Conservation (phyloP, 2,113 vertebrate genomes). For the Heterocephalus glaber region DNA sequence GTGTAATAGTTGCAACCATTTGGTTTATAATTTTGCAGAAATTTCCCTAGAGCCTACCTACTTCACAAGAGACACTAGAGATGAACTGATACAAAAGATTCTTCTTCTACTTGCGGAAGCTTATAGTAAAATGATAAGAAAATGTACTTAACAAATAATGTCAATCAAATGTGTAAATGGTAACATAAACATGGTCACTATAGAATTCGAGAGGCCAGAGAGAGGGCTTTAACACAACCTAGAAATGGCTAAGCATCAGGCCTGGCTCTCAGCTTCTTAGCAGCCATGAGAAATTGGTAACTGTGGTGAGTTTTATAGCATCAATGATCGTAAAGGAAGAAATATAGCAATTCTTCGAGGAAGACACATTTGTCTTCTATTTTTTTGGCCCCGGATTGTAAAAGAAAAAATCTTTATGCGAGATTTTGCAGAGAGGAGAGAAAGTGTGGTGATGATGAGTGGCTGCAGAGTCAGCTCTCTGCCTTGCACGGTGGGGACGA, state of each 20-base stretch:
- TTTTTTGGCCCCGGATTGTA: neutral
- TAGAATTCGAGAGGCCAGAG: neutral
- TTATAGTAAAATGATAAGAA: constrained; percentile 13
- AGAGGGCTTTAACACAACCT: neutral
- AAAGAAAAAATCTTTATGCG: neutral
- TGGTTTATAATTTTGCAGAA: constrained; percentile 35
- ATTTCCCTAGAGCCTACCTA: neutral
- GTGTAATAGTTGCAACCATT: neutral
- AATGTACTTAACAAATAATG: constrained; percentile 1
- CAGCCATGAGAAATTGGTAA: neutral
- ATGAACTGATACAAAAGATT: constrained; percentile 23
- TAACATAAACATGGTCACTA: neutral
- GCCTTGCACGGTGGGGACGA: neutral
- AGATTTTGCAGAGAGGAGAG: constrained; percentile 6
- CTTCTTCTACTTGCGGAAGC: neutral
- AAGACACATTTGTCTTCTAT: neutral
- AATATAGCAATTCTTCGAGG: neutral
- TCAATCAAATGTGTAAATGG: neutral
- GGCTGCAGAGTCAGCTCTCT: neutral
- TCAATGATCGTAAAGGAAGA: constrained; percentile 18
- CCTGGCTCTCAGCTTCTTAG: neutral
- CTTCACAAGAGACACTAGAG: neutral
- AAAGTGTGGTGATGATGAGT: neutral
- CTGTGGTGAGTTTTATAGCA: neutral
- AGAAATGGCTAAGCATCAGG: neutral